Evolutionary conservation across 1,140 invertebrate species (phyloP).

Genomic region (Piezodorus guildinii): DNA sequence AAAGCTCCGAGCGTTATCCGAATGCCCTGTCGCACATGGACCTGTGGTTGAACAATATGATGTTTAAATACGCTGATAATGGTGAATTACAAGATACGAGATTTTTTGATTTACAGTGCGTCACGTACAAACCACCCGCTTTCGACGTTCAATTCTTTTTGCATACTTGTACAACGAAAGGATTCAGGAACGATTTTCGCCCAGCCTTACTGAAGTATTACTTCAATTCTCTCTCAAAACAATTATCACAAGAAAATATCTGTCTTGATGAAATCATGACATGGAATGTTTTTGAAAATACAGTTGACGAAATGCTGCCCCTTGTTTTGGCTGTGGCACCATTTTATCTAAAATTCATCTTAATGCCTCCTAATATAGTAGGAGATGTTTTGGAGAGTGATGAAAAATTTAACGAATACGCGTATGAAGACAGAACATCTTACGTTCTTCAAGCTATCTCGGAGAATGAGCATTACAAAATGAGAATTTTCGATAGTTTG

Average conservation of each 20-base stretch:
- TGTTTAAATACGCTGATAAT: constrained; percentile 13
- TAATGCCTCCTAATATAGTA: constrained; percentile 4
- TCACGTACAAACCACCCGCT: background rate
- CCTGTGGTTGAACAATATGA: constrained; percentile 19
- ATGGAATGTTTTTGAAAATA: constrained; percentile 4
- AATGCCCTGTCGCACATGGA: constrained; percentile 5
- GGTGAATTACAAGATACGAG: background rate
- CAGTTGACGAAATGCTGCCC: background rate
- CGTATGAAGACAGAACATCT: background rate
- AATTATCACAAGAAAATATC: background rate
- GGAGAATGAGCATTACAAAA: background rate
- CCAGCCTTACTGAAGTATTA: background rate
- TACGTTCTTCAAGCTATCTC: constrained; percentile 3
- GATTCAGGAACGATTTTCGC: background rate
- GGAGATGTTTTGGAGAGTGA: background rate
- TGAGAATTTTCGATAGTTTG: background rate
- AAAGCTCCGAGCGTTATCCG: background rate
- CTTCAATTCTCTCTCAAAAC: background rate
- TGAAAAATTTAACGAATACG: background rate
- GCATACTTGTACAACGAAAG: background rate
- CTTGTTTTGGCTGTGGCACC: constrained; percentile 3
- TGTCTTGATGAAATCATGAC: background rate
- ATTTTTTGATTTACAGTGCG: too few relatives aligned
- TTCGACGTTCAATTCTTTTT: constrained; percentile 4
- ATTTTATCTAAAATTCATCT: constrained; percentile 5